phyloP scores from a whole-genome alignment of 2,113 vertebrate species.

The Thalassoma bifasciatum region DNA sequence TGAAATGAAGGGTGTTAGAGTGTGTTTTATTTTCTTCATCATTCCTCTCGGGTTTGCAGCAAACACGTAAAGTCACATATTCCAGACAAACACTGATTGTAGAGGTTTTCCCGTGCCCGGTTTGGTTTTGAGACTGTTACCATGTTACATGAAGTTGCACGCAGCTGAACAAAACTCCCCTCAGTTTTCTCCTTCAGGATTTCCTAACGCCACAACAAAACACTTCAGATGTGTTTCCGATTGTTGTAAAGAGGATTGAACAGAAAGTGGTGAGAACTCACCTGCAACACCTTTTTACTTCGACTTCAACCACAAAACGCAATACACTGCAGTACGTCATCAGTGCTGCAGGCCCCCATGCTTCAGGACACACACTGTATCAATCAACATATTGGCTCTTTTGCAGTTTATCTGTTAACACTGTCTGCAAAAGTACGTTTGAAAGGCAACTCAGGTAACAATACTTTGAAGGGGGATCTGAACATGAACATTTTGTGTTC shows the following conservation, averaged over 20 bases:
- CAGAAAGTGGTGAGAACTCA: slow-evolving; percentile 19
- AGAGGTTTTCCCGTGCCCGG: slow-evolving; percentile 12
- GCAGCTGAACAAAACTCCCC: slow-evolving; percentile 5
- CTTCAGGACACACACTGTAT: slow-evolving; percentile 54
- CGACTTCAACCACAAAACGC: slow-evolving; percentile 21
- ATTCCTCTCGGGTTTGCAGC: slow-evolving; percentile 1
- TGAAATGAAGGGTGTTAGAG: slow-evolving; percentile 15
- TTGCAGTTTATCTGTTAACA: slow-evolving; percentile 64
- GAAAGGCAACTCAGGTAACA: slow-evolving; percentile 78
- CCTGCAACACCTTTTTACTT: slow-evolving; percentile 17
- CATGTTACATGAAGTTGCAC: background rate
- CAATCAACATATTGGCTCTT: slow-evolving; percentile 47
- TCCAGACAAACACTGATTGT: slow-evolving; percentile 15
- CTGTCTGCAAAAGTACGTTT: slow-evolving; percentile 67
- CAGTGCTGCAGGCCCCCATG: slow-evolving; percentile 41
- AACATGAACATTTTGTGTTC: slow-evolving; percentile 29
- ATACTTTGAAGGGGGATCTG: slow-evolving; percentile 43
- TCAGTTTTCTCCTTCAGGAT: background rate
- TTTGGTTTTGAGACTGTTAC: slow-evolving; percentile 15
- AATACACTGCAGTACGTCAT: slow-evolving; percentile 51
- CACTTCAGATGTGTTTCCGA: slow-evolving; percentile 17
- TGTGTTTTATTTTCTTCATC: slow-evolving; percentile 16
- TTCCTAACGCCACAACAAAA: slow-evolving; percentile 34
- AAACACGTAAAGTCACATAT: background rate
- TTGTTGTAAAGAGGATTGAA: slow-evolving; percentile 22